Evolutionary conservation across 1,140 invertebrate genomes (phyloP).

Genomic region (Eurosta solidaginis): DNA sequence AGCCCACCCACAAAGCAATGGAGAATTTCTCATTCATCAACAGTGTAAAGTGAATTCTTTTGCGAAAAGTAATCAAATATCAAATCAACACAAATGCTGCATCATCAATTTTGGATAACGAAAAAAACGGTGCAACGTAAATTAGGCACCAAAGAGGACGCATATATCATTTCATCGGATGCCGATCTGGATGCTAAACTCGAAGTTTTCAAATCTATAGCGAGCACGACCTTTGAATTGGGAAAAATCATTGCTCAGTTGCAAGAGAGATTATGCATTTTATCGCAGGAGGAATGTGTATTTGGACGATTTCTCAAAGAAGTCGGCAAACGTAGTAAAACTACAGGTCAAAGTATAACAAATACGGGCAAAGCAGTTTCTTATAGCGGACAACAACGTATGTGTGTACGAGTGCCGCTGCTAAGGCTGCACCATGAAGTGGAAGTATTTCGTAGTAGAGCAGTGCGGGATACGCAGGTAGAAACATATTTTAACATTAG

Average conservation of each 20-base stretch:
- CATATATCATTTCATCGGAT: conserved; percentile 94
- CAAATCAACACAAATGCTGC: conserved; percentile 57
- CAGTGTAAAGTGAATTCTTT: not conserved
- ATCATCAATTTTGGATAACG: conserved; percentile 98
- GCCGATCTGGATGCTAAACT: conserved; percentile 96
- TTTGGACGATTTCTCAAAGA: conserved; percentile 95
- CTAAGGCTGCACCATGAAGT: conserved; percentile 93
- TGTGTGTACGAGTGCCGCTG: conserved; percentile 84
- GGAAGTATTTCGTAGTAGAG: conserved; percentile 93
- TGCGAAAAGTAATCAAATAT: conserved; percentile 65
- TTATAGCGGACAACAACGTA: conserved; percentile 92
- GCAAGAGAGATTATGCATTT: conserved; percentile 89
- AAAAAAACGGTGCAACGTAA: conserved; percentile 94
- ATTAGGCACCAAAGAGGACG: conserved; percentile 97
- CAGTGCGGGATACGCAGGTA: conserved; percentile 86
- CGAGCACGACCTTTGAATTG: conserved; percentile 86
- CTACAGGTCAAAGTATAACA: conserved; percentile 90
- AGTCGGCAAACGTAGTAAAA: conserved; percentile 82
- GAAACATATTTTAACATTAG: too few species aligned
- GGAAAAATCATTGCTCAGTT: conserved; percentile 92
- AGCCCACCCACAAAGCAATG: not conserved
- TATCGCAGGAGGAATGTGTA: conserved; percentile 94
- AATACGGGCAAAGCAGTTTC: conserved; percentile 92
- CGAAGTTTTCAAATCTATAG: conserved; percentile 94
- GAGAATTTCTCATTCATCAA: not conserved